Evolutionary conservation across 2,888 invertebrate species (phyloP).

Genomic region (Nomada fabriciana): DNA sequence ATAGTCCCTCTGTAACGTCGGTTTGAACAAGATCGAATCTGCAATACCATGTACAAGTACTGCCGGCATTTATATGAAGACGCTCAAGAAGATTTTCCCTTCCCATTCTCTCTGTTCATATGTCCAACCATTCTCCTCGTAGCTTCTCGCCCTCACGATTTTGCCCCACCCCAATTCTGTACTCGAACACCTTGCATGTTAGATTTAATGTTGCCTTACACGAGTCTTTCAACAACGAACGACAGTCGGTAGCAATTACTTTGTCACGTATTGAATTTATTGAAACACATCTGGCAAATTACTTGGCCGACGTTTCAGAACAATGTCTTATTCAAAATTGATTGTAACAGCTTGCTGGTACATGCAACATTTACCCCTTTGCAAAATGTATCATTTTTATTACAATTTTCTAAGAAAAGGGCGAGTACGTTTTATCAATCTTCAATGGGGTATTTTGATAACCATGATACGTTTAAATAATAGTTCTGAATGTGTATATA

Average conservation of each 20-base stretch:
- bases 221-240: background rate
- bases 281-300: background rate
- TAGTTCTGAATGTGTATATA: too few species aligned
- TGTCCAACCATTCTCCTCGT: conserved; percentile 69
- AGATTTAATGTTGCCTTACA: conserved; percentile 17
- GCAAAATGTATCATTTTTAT: too few species aligned
- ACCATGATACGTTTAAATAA: too few species aligned
- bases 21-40: conserved; percentile 80
- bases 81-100: conserved; percentile 79
- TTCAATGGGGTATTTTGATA: too few species aligned
- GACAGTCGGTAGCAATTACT: conserved; percentile 24
- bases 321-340: too few species aligned
- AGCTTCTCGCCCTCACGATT: conserved; percentile 64
- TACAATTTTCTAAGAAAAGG: too few species aligned
- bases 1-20: conserved; percentile 68
- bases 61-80: conserved; percentile 82
- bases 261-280: conserved; percentile 14
- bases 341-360: too few species aligned
- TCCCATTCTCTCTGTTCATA: conserved; percentile 75
- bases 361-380: too few species aligned
- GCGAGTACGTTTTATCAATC: too few species aligned
- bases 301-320: too few species aligned
- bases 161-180: conserved; percentile 59
- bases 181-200: conserved; percentile 28
- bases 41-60: conserved; percentile 74